Base-by-base conservation (phyloP, 2,113 vertebrate species). In the Amblyornis subalaris region DNA sequence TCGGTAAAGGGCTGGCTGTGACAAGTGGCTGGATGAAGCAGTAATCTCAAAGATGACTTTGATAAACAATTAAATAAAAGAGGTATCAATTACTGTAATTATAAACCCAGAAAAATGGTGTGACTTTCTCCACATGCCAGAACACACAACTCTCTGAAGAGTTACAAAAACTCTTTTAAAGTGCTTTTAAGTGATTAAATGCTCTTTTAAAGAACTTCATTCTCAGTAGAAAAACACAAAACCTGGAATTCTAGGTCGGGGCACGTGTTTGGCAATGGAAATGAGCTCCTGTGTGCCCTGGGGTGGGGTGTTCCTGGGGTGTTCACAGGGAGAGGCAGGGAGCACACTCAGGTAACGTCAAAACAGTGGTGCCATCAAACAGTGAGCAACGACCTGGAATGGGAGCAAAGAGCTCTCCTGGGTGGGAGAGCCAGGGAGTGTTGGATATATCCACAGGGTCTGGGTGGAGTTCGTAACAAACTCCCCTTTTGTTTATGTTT, bases 291-390 rank as follows among this genome's bases (percentile, higher is more conserved):
- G n/a, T 22, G 53, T 29, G 2, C 23, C 10, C 44, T 14, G 10
- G 23, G 47, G 44, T 0, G 20, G 44, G 9, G 22, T 29, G 35
- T n/a, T 78, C 33, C 19, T 0, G 9, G 35, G 9, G 17, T 24
- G 33, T 11, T 36, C 31, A 10, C 14, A 64, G n/a, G 1, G 1
- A 2, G 35, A 23, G 2, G 7, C 14, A 54, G 53, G 57, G 10
- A 62, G 35, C 25, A 60, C 48, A 1, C 20, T 28, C 53, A 8
- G 20, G 15, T 1, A 2, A 57, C 6, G 1, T 1, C 17, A n/a
- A n/a, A n/a, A n/a, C n/a, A n/a, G n/a, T 42, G 42, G 42, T 42
- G 42, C 42, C 42, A 42, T 15, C 15, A 42, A 42, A 42, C 42
- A 42, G 9, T 42, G 42, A 42, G 42, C 42, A 42, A 15, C 42